phyloP scores from a whole-genome alignment of 2,113 vertebrate species.

The Trematocara unimaculatum region DNA sequence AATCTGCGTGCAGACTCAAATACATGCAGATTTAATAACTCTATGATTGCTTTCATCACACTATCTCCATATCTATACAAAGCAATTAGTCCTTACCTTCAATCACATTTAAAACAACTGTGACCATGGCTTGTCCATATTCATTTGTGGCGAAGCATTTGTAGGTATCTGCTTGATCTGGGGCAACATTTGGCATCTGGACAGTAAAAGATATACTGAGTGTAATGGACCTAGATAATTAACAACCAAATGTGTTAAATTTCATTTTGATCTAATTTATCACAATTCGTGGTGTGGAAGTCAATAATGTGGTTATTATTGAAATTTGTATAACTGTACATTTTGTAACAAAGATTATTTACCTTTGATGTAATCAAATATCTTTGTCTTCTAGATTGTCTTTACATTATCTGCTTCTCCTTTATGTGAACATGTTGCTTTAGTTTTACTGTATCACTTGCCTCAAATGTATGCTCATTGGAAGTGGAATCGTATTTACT shows the following conservation, averaged over 20 bases:
- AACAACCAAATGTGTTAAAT: not conserved
- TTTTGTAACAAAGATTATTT: not conserved
- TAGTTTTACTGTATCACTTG: constrained; percentile 24
- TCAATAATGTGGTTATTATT: not conserved
- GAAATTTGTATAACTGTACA: not conserved
- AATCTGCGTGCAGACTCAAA: not conserved
- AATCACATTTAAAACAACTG: constrained; percentile 77
- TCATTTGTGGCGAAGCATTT: constrained; percentile 77
- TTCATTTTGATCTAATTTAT: not conserved
- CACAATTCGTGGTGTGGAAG: not conserved
- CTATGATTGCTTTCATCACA: not conserved
- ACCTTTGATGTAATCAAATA: not conserved
- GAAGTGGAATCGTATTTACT: constrained; percentile 47
- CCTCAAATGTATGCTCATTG: constrained; percentile 79
- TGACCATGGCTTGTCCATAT: constrained; percentile 78
- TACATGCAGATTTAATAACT: not conserved
- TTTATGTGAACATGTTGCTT: not conserved
- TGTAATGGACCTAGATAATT: not conserved
- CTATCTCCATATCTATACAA: not conserved
- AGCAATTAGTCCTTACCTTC: constrained; percentile 71
- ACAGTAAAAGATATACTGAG: not conserved
- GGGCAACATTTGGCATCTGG: constrained; percentile 78
- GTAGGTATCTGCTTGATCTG: constrained; percentile 78
- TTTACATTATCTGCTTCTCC: not conserved
- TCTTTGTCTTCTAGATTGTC: not conserved